Conservation (phyloP, 1,140 invertebrate species). For the Drosophila erecta region DNA sequence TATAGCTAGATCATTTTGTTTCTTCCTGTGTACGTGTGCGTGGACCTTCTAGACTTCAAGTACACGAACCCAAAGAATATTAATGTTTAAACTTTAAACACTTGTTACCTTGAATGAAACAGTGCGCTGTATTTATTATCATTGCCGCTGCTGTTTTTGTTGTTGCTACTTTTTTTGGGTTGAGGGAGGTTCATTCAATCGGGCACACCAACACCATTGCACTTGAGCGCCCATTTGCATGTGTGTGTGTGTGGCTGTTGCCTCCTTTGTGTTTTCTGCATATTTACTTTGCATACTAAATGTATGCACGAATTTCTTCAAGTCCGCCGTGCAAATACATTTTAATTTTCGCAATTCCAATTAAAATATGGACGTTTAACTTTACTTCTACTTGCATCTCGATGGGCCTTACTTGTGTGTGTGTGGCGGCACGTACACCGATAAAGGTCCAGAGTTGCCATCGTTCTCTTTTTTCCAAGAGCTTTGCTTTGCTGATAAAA, state of each 20-base stretch:
- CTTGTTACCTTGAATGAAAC: constrained; percentile 72
- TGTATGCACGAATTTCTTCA: constrained; percentile 23
- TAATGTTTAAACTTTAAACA: constrained; percentile 70
- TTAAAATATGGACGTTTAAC: constrained; percentile 60
- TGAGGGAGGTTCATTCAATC: constrained; percentile 79
- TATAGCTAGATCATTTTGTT: not conserved
- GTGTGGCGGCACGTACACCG: constrained; percentile 20
- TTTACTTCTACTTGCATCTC: constrained; percentile 6
- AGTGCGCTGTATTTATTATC: constrained; percentile 42
- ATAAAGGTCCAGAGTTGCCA: constrained; percentile 24
- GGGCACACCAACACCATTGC: constrained; percentile 24
- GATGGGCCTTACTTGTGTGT: constrained; percentile 1
- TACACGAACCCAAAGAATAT: constrained; percentile 53
- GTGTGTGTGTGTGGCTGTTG: constrained; percentile 24
- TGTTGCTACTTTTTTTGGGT: constrained; percentile 44
- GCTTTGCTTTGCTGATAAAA: constrained; percentile 21
- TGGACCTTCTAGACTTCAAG: constrained; percentile 27
- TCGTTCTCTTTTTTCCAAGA: constrained; percentile 7
- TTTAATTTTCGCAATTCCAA: constrained; percentile 72
- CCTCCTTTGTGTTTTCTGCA: constrained; percentile 53
- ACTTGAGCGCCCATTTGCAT: constrained; percentile 4
- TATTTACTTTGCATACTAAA: constrained; percentile 19
- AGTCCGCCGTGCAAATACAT: constrained; percentile 58
- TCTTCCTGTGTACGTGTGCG: constrained; percentile 24
- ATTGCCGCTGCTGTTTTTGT: constrained; percentile 28